Conservation (phyloP, 2,888 invertebrate genomes). For the Choristoneura rosaceana region DNA sequence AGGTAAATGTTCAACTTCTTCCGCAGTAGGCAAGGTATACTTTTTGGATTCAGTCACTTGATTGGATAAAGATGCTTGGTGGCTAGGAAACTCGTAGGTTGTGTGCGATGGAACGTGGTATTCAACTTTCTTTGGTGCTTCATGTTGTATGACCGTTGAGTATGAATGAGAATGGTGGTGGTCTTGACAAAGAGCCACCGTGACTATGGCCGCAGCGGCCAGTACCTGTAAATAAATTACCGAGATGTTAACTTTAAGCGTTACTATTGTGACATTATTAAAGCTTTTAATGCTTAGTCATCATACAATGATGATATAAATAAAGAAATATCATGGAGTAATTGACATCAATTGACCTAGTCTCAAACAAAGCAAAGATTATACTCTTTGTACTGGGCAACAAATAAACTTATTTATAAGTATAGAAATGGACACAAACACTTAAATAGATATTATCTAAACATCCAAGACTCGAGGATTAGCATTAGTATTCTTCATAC, state of each 20-base stretch:
- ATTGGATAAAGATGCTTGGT: slow-evolving; percentile 6
- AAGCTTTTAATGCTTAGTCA: no score
- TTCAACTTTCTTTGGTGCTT: slow-evolving; percentile 56
- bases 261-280: not conserved
- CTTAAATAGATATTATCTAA: no score
- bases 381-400: no score
- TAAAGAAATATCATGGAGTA: not conserved
- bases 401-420: no score
- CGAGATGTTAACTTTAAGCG: not conserved
- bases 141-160: slow-evolving; percentile 61
- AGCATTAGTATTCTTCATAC: no score
- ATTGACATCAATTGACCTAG: no score
- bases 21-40: slow-evolving; percentile 23
- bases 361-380: no score
- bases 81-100: slow-evolving; percentile 20
- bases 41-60: slow-evolving; percentile 1
- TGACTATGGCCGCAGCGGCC: slow-evolving; percentile 49
- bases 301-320: not conserved
- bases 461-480: no score
- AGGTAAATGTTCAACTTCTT: slow-evolving; percentile 28
- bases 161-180: slow-evolving; percentile 53
- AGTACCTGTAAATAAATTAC: slow-evolving; percentile 52
- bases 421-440: no score
- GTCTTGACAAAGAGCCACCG: slow-evolving; percentile 57
- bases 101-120: slow-evolving; percentile 35